Evolutionary conservation across 2,888 invertebrate genomes (phyloP).

Genomic region (Platycnemis pennipes): DNA sequence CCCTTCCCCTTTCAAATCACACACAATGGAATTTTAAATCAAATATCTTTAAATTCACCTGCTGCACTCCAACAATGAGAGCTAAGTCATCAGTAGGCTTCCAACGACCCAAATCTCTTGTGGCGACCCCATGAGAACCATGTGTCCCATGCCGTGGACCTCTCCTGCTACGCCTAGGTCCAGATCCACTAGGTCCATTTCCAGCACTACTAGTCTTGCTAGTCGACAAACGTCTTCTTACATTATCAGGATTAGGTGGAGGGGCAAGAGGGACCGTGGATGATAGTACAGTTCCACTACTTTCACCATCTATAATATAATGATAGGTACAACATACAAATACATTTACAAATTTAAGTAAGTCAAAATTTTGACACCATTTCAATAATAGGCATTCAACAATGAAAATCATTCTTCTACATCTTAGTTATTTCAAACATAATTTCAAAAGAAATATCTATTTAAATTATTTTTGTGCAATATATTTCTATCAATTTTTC

Average conservation of each 20-base stretch:
- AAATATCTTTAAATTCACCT: no score
- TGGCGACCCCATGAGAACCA: conserved; percentile 85
- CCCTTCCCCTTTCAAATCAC: no score
- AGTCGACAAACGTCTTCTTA: conserved; percentile 45
- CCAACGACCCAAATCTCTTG: conserved; percentile 95
- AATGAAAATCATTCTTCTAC: not conserved
- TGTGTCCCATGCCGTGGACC: conserved; percentile 77
- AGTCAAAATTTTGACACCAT: not conserved
- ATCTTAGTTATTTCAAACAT: not conserved
- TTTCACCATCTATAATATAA: conserved; percentile 16
- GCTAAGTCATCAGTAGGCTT: conserved; percentile 98
- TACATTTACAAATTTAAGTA: no score
- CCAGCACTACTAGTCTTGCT: conserved; percentile 45
- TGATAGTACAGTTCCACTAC: conserved; percentile 38
- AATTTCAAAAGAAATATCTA: no score
- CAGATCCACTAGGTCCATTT: conserved; percentile 72
- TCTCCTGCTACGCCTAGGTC: conserved; percentile 76
- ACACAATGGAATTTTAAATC: no score
- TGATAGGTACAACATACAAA: not conserved
- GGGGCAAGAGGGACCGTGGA: conserved; percentile 73
- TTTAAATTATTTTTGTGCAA: no score
- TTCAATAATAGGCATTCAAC: not conserved
- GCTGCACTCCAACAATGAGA: conserved; percentile 95
- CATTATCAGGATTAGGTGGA: conserved; percentile 76
- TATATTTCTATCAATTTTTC: no score